Base-by-base conservation (phyloP, 1,140 invertebrate genomes). In the Nephotettix cincticeps region DNA sequence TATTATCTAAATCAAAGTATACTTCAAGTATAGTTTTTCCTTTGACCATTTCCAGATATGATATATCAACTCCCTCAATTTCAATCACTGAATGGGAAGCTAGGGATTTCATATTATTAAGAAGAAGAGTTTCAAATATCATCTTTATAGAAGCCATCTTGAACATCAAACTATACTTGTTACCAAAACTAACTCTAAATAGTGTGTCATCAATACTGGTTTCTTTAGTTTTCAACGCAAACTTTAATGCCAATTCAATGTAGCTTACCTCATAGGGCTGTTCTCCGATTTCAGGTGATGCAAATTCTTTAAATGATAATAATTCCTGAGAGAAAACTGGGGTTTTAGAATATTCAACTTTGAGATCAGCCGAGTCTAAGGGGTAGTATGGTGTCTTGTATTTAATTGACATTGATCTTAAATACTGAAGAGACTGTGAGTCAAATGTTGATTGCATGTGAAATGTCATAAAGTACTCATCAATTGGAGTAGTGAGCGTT, bases 371-470 rank as follows among this genome's bases (percentile, higher is more conserved):
- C 6, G 13, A 61, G 25, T 61, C 56, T 6, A 61, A 29, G 56
- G 56, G 56, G 11, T 61, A 29, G n/a, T 21, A 61, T 14, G 56
- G 56, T 27, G 56, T 61, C 11, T 61, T 61, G 56, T 61, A 61
- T 29, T 29, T 2, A 23, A 61, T 4, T 27, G 25, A 27, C 14
- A 61, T 28, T 4, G n/a, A 25, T 21, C 6, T 2, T 6, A 36
- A 6, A 36, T 4, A 36, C 14, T 36, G 4, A 6, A 36, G 14
- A 6, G 32, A 36, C 32, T 14, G 32, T 36, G 14, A 36, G 14
- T 14, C 32, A 36, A 14, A 36, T 36, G 4, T 36, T 36, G 32
- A 6, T 36, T 36, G 32, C 2, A 61, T 61, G 9, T 11, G 28
- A 14, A 61, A n/a, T 13, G 25, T 23, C 2, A 27, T 25, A 28